Evolutionary conservation across 64 coral and sea anemone species (phyloP), one percentile per base, ranked within the genome.

Genomic region (Montipora capricornis): DNA sequence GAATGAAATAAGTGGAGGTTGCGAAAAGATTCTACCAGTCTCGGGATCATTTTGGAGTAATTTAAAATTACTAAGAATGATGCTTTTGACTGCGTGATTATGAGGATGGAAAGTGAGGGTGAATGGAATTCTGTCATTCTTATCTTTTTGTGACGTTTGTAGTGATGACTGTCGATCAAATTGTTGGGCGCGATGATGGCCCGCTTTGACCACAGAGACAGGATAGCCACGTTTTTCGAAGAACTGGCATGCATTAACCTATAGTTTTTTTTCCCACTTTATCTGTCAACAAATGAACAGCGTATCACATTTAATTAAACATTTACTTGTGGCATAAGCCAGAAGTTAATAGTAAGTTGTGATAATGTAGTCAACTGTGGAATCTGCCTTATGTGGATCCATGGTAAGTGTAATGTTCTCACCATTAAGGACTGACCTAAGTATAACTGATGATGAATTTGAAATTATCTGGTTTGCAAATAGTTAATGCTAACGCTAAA

Each of bases 361-460:
- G 55, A 84, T 84, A 11, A 84, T 66, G 81, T 17, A 61, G 19
- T 84, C 81, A 22, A 84, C 3, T 84, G 55, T 84, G 81, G 55
- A 7, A 84, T 44, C 57, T 64, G 53, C 51, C 81, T 37, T 84
- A 14, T 64, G 15, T 67, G 81, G 81, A 60, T 84, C 81, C 81
- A 84, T 84, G 22, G 17, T 20, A 84, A 84, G 55, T 84, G 81
- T 84, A 84, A 84, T 84, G 22, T 59, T 84, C 20, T 84, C 64
- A 84, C 81, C 62, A 13, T 67, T 67, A 0, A 67, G 16, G 62
- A 67, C 12, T 55, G 10, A 55, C 10, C 10, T 87, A 46, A 73
- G 67, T 6, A 87, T 44, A 73, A 87, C 44, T 70, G 84, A 73
- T 83, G 64, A 91, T 82, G 89, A 92, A 13, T 91, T 91, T 91